Conservation (phyloP, 2,888 invertebrate genomes). For the Spisula solida region DNA sequence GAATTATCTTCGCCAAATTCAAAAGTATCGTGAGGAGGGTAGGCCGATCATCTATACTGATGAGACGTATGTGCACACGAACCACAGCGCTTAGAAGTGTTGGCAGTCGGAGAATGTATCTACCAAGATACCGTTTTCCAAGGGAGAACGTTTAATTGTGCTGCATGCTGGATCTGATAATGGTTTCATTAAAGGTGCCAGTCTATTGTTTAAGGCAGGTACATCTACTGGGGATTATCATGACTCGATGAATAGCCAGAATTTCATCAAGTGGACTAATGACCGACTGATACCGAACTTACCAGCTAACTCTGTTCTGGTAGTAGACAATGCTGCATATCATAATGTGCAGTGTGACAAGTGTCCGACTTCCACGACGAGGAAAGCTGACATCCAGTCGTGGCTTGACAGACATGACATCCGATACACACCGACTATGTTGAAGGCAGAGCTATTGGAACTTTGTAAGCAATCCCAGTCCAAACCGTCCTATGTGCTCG, state of each 20-base stretch:
- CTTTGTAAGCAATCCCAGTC: conserved; percentile 38
- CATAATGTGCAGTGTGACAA: conserved; percentile 52
- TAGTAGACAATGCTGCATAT: conserved; percentile 53
- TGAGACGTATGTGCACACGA: conserved; percentile 31
- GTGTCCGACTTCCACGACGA: conserved; percentile 29
- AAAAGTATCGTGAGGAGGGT: conserved; percentile 10
- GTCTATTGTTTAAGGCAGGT: conserved; percentile 39
- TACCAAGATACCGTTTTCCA: conserved; percentile 14
- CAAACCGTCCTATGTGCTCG: conserved; percentile 20
- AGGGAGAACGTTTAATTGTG: conserved; percentile 33
- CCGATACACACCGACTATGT: conserved; percentile 3
- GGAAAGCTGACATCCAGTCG: conserved; percentile 42
- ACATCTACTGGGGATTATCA: conserved; percentile 54
- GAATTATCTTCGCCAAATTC: conserved; percentile 13
- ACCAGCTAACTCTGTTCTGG: conserved; percentile 27
- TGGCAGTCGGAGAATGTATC: conserved; percentile 32
- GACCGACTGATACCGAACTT: conserved; percentile 58
- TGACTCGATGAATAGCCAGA: conserved; percentile 43
- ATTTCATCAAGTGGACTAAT: conserved; percentile 51
- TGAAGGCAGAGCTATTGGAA: conserved; percentile 48
- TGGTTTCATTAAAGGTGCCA: conserved; percentile 33
- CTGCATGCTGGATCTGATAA: conserved; percentile 43
- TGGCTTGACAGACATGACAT: conserved; percentile 45
- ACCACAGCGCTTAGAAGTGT: conserved; percentile 3
- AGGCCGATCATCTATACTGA: conserved; percentile 36